Evolutionary conservation across 1,140 invertebrate genomes (phyloP), one percentile per base, ranked within the genome.

Genomic region (Medauroidea extradentata): DNA sequence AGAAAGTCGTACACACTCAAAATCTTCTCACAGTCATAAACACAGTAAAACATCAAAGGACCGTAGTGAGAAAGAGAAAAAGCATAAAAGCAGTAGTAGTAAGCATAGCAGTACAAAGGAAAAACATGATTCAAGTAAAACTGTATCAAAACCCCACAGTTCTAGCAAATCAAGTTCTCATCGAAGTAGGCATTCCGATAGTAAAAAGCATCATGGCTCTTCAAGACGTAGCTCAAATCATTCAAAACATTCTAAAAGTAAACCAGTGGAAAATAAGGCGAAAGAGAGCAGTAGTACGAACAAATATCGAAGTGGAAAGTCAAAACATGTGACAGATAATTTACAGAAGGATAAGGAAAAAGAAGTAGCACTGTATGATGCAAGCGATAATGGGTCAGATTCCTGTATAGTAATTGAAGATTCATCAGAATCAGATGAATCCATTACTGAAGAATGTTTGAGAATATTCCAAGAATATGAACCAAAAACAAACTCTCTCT

Each of bases 381-480:
- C 4, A 34, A 34, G 29, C 11, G 29, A 34, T 4, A 11, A 34
- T 34, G 29, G 29, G 5, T 34, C 29, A 34, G 29, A 34, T 34
- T 34, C 29, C 4, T 34, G 29, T 34, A 34, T 46, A 46, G 43
- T 19, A 46, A 46, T 23, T 9, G 34, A 29, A 42, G 46, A 3
- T 57, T 52, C 24, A 14, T 71, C 70, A 39, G 72, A 80, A 63
- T 74, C 81, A 5, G 66, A 72, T 39, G 83, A 85, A 59, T 80
- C 85, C 63, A 75, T 86, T 9, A 80, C 83, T 68, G 81, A 85
- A 55, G 86, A 90, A 69, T 91, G 88, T 68, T 76, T 86, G 53
- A 84, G 81, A 70, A 88, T 91, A 61, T 91, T 88, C 65, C 83
- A 87, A 73, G 82, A 84, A 57, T 72, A 71, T 57, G 43, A 64